Conservation (phyloP, 2,113 vertebrate genomes). For the Oreotrochilus melanogaster region DNA sequence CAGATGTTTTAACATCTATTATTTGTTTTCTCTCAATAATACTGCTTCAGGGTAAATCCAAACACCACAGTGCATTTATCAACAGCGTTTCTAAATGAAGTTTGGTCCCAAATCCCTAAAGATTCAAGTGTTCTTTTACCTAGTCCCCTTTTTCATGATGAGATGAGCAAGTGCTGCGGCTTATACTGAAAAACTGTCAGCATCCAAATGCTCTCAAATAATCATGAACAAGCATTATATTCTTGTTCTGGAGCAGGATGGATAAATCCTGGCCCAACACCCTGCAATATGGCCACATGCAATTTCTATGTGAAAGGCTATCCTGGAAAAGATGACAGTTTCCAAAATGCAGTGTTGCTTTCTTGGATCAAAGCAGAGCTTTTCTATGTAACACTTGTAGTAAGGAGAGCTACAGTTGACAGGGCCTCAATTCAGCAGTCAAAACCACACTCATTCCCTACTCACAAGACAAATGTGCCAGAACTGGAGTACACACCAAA, state of each 20-base stretch:
- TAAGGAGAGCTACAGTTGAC: neutral
- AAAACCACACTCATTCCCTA: neutral
- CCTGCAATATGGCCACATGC: neutral
- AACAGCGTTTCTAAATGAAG: neutral
- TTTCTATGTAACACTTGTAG: neutral
- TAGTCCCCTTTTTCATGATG: neutral
- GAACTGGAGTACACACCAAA: neutral
- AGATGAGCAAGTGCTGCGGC: neutral
- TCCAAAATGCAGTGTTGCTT: neutral
- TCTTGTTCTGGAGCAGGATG: neutral
- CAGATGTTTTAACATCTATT: neutral
- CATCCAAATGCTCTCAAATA: neutral
- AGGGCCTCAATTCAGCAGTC: neutral
- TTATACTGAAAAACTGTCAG: neutral
- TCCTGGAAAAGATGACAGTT: neutral
- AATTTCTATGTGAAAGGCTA: neutral
- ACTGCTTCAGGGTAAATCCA: neutral
- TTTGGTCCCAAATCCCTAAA: neutral
- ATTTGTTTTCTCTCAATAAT: neutral
- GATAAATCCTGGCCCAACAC: neutral
- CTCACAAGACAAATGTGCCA: neutral
- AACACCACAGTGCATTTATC: neutral
- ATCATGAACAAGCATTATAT: neutral
- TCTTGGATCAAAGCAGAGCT: neutral
- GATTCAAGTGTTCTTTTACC: neutral